Evolutionary conservation across 2,797 vertebrate species (phyloP), one percentile per base, ranked within the genome.

Genomic region (Cetoscarus ocellatus): DNA sequence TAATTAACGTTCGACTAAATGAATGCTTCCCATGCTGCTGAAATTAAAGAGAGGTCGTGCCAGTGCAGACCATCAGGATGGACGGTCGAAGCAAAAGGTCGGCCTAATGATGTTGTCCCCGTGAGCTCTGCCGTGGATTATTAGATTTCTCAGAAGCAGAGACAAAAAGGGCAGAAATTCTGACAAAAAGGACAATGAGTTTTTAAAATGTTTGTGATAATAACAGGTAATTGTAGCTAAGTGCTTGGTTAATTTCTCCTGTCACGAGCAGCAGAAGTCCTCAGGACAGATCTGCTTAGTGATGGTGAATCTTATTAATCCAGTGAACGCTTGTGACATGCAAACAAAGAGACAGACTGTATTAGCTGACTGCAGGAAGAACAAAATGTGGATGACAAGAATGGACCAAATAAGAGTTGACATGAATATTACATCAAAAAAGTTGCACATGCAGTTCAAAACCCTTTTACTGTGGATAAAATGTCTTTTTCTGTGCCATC

Each of bases 1-100:
- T 39, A 73, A 83, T 86, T 82, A 89, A 79, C 73, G 70, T 18
- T 38, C 12, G 40, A 55, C 71, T 78, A 5, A 86, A 81, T 86
- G 76, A 88, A 74, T 74, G 66, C 43, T 52, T 55, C 61, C 64
- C 65, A 73, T 74, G 66, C 43, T 54, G 55, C 61, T 67, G 67
- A 73, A 86, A 71, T 77, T 63, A 85, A 80, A 80, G 78, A 81
- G 72, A 53, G 80, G 56, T 38, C 62, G 49, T 69, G 60, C 69
- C 63, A 12, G 66, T 5, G 14, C 63, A 51, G 67, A 40, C 71
- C 61, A 51, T 44, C 39, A 47, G 58, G 50, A 70, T 51, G 48
- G 48, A 65, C 42, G 54, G 52, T 57, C 57, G 27, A 27, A 27
- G 27, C 27, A 27, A 27, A 27, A 27, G 27, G 27, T 27, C 27